Conservation (phyloP, 1,140 invertebrate species). For the Neoseiulus cucumeris region DNA sequence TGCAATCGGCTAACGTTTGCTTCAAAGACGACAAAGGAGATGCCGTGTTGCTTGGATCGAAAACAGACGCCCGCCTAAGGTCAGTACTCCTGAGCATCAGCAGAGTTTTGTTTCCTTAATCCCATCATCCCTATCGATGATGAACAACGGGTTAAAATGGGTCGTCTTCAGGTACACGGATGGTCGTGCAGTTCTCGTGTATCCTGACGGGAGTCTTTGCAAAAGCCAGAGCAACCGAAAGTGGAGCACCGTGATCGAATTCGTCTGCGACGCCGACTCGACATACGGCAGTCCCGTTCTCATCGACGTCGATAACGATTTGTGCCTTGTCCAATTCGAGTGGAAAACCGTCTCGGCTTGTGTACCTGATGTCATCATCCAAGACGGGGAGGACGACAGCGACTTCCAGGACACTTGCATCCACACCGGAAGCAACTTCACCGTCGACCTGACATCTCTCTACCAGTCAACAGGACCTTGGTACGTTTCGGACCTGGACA, state of each 20-base stretch:
- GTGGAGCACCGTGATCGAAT: slow-evolving; percentile 15
- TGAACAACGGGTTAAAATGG: no score
- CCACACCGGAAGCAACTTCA: neutral
- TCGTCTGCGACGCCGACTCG: slow-evolving; percentile 18
- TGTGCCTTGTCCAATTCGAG: slow-evolving; percentile 15
- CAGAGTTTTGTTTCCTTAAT: no score
- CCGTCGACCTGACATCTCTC: neutral
- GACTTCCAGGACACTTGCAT: neutral
- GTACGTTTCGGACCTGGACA: neutral
- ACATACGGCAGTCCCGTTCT: slow-evolving; percentile 13
- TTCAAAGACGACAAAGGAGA: neutral
- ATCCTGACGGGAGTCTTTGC: slow-evolving; percentile 11
- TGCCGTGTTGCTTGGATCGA: neutral
- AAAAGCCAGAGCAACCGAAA: slow-evolving; percentile 4
- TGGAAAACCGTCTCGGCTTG: slow-evolving; percentile 17
- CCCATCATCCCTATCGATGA: no score
- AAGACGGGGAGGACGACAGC: neutral
- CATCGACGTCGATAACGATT: slow-evolving; percentile 13
- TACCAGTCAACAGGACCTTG: neutral
- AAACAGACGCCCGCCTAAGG: neutral
- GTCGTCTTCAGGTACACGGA: slow-evolving; percentile 15
- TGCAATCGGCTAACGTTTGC: neutral
- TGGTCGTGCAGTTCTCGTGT: slow-evolving; percentile 14
- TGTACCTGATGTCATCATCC: neutral
- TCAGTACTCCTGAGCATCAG: no score